Evolutionary conservation across 2,113 vertebrate genomes (phyloP).

Genomic region (human): DNA sequence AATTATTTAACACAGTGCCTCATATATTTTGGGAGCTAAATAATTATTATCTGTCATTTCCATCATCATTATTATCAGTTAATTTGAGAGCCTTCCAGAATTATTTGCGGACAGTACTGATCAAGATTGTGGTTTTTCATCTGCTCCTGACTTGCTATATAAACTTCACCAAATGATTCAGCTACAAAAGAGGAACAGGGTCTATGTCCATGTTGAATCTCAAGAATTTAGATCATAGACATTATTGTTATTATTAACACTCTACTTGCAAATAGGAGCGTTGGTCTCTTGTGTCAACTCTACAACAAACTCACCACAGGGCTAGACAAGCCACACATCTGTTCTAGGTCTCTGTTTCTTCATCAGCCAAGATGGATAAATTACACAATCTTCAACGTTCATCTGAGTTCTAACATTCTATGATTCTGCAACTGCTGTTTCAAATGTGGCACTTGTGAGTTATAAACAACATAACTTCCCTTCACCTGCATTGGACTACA

Average conservation of each 20-base stretch:
- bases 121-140: background rate
- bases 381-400: background rate
- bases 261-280: background rate
- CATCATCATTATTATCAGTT: background rate
- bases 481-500: background rate
- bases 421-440: background rate
- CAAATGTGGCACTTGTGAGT: background rate
- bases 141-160: background rate
- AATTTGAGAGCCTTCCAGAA: constrained; percentile 25
- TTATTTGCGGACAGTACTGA: background rate
- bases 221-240: background rate
- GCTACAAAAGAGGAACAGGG: background rate
- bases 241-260: background rate
- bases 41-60: background rate
- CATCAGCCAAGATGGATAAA: background rate
- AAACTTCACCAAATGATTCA: background rate
- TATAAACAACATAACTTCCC: background rate
- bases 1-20: background rate
- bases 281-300: background rate
- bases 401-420: background rate
- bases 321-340: background rate
- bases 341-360: constrained; percentile 14
- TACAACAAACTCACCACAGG: background rate
- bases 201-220: background rate
- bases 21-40: constrained; percentile 11